A percentile compares a stretch with the other conserved stretches of the same genome.
These are phyloP conservation scores for Sceloporus undulatus DNA, from an alignment of 2,113 vertebrate genomes.

Conservation along the genomic window DNA sequence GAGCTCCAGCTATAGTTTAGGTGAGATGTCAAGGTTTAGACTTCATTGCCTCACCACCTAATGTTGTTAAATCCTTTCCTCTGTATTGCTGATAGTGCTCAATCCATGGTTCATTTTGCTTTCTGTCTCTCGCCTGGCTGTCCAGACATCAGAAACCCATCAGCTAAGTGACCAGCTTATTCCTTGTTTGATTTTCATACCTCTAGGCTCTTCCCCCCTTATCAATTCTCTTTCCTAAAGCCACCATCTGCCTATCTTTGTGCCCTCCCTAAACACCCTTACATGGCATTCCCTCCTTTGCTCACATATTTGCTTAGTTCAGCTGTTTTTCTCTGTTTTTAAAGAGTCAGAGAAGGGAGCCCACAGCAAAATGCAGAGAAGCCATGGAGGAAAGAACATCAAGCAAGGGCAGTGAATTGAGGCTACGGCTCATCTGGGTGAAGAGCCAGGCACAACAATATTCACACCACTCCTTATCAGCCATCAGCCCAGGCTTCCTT, in stretches of 20 bases:
- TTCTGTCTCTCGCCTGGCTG: not conserved
- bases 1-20: no score
- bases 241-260: not conserved
- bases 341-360: constrained; percentile 62
- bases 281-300: not conserved
- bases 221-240: constrained; percentile 17
- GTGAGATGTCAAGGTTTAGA: not conserved
- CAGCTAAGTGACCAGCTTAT: not conserved
- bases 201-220: not conserved
- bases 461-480: not conserved
- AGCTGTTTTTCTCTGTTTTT: not conserved
- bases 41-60: not conserved
- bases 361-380: constrained; percentile 35
- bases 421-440: not conserved
- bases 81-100: constrained; percentile 1
- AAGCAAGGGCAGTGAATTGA: not conserved
- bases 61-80: not conserved
- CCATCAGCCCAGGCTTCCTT: not conserved
- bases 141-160: constrained; percentile 13
- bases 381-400: not conserved
- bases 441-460: not conserved
- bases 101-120: not conserved
- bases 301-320: not conserved
- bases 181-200: constrained; percentile 1
- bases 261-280: not conserved